A percentile compares a stretch with the other conserved stretches of the same genome.
Conservation (phyloP, 2,888 invertebrate genomes). For the Taphrorychus bicolor region DNA sequence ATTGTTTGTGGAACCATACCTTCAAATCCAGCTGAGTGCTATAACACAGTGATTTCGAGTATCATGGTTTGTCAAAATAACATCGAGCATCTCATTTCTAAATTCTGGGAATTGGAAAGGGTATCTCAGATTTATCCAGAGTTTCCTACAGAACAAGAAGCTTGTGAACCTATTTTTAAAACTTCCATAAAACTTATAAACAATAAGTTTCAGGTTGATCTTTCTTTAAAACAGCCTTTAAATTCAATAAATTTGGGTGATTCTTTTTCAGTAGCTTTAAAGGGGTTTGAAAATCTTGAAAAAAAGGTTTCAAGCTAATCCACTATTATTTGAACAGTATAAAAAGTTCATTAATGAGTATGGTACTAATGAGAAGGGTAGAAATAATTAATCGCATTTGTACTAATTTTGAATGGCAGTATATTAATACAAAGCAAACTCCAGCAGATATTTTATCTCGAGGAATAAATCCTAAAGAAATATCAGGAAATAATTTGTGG, state of each 20-base stretch:
- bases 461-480: conserved; percentile 13
- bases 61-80: neutral
- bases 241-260: conserved; percentile 20
- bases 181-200: neutral
- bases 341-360: conserved; percentile 35
- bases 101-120: conserved; percentile 10
- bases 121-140: conserved; percentile 14
- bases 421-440: conserved; percentile 30
- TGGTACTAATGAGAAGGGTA: too few relatives aligned
- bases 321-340: conserved; percentile 25
- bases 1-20: conserved; percentile 8
- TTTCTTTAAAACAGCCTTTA: conserved; percentile 21
- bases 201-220: conserved; percentile 20
- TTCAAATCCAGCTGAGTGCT: neutral
- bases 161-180: conserved; percentile 16
- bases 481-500: conserved; percentile 12
- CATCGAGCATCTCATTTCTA: neutral
- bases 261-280: conserved; percentile 25
- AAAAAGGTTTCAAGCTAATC: conserved; percentile 25
- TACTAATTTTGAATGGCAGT: conserved; percentile 14
- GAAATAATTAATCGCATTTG: conserved; percentile 13
- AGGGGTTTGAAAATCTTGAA: conserved; percentile 25
- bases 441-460: conserved; percentile 30
- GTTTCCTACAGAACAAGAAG: conserved; percentile 12
- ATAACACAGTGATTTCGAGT: neutral